Evolutionary conservation across 2,888 invertebrate genomes (phyloP), one percentile per base, ranked within the genome.

Genomic region (Onthophagus sagittarius): DNA sequence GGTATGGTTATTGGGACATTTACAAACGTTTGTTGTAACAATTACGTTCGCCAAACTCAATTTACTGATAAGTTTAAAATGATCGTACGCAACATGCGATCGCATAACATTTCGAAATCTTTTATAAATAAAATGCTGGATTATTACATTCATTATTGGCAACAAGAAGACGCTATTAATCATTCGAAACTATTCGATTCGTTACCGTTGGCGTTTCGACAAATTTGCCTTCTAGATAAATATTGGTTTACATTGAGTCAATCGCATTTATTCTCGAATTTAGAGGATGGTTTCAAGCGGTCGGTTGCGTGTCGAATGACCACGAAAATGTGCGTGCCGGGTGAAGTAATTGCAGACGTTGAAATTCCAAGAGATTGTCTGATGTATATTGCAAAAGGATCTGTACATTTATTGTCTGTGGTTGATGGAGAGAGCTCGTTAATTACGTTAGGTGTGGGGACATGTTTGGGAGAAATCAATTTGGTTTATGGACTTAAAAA

Each of bases 401-500:
- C 87, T 9, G 79, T 88, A 72, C 87, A 87, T 79, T 80, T 88
- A 63, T 80, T 88, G 65, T 87, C 87, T 0, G 87, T 87, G 76
- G 87, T 88, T 84, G 88, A 88, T 72, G 87, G 87, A 75, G 87
- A 87, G 80, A 87, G 87, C 74, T 87, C 88, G 7, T 86, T 88
- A 85, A 86, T 88, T 76, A 87, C 87, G 11, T 86, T 88, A 76
- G 83, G 84, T 13, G 86, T 86, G 75, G 88, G 88, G 6, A 86
- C 88, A 0, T 87, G 86, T 77, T 86, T 88, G 76, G 88, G 88
- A 6, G 88, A 88, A 83, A 85, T 87, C 76, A 82, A 86, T 63
- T 77, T 88, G 72, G 82, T 86, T 14, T 87, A 86, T 77, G 86
- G 86, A 75, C 84, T 87, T 77, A 86, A 86, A 77, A 73, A 65